These are phyloP conservation scores for Dendrolimus houi DNA, from an alignment of 2,888 invertebrate genomes.

Conservation along the genomic window DNA sequence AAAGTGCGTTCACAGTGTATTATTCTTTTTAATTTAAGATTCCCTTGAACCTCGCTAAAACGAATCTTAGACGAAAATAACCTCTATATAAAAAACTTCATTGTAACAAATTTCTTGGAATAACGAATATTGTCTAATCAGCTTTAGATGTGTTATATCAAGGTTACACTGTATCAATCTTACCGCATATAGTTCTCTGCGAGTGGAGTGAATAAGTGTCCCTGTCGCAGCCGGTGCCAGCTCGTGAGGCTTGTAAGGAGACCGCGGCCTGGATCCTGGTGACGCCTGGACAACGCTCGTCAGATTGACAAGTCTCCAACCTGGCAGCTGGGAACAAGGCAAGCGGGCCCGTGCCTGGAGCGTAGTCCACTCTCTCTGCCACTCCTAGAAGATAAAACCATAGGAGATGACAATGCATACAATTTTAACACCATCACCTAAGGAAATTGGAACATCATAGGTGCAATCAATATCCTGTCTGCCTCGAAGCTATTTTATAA, in stretches of 20 bases:
- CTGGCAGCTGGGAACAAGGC: conserved; percentile 90
- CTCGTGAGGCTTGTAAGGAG: conserved; percentile 86
- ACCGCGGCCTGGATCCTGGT: conserved; percentile 79
- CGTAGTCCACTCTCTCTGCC: conserved; percentile 90
- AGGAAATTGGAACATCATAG: no score
- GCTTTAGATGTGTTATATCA: no score
- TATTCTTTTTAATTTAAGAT: neutral
- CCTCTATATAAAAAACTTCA: no score
- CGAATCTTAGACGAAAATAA: no score
- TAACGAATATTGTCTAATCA: no score
- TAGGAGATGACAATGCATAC: neutral
- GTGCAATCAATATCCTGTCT: no score
- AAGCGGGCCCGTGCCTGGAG: conserved; percentile 87
- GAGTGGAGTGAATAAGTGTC: conserved; percentile 93
- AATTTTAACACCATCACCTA: no score
- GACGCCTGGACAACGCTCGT: conserved; percentile 87
- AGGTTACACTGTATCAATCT: conserved; percentile 10
- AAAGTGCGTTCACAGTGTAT: neutral
- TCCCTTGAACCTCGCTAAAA: no score
- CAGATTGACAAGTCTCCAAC: conserved; percentile 94
- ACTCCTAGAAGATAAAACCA: conserved; percentile 70
- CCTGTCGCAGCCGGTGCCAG: conserved; percentile 95
- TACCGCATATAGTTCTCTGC: conserved; percentile 91
- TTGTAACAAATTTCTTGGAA: no score
- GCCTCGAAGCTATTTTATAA: no score